Percentiles rank a stretch among this genome's conserved stretches.
These are phyloP conservation scores for Nannospalax galili DNA, from an alignment of 2,113 vertebrate genomes.

Conservation along the genomic window DNA sequence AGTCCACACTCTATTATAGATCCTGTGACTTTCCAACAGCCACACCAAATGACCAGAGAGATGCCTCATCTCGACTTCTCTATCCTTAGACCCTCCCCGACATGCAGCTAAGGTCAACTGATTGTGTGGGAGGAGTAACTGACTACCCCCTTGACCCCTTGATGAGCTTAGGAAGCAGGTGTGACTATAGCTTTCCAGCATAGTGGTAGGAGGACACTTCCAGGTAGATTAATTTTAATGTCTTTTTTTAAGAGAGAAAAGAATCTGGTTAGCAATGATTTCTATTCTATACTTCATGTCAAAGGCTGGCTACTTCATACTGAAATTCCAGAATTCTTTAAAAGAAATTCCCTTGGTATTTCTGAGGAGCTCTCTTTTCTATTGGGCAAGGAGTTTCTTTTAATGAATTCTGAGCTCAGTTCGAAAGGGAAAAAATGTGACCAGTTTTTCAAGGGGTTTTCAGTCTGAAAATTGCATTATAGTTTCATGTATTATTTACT, in stretches of 20 bases:
- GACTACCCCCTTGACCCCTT: too few relatives aligned
- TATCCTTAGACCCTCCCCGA: too few relatives aligned
- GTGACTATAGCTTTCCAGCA: too few relatives aligned
- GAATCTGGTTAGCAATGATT: background rate
- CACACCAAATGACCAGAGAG: too few relatives aligned
- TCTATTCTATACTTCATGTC: background rate
- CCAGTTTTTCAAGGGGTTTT: background rate
- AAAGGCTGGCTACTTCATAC: background rate
- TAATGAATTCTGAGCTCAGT: background rate
- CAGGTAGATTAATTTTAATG: too few relatives aligned
- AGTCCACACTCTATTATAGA: too few relatives aligned
- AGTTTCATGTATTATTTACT: background rate
- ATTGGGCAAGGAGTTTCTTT: background rate
- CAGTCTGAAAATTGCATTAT: background rate
- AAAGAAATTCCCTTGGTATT: background rate
- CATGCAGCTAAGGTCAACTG: too few relatives aligned
- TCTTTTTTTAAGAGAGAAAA: background rate
- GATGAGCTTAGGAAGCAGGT: too few relatives aligned
- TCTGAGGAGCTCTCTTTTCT: background rate
- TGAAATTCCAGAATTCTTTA: background rate
- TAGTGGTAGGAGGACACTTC: too few relatives aligned
- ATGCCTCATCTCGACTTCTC: too few relatives aligned
- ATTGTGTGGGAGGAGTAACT: too few relatives aligned
- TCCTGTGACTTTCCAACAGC: too few relatives aligned
- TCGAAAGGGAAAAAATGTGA: background rate